Evolutionary conservation across 1,140 invertebrate species (phyloP), one percentile per base, ranked within the genome.

Genomic region (Eriosoma lanigerum): DNA sequence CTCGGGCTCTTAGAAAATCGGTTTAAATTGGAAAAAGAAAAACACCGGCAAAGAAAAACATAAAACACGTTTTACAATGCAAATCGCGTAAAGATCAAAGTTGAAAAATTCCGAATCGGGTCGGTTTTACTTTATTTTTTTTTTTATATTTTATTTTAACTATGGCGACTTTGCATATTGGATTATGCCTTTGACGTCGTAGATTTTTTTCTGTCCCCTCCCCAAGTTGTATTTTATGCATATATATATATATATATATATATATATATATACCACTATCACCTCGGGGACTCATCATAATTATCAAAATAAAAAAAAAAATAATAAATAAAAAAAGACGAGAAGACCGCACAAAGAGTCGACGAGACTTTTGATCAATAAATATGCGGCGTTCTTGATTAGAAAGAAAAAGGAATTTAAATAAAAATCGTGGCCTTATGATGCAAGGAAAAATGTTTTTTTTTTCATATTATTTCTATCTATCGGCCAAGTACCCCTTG

Each of bases 21-120:
- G 75, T 78, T 78, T 78, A 78, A 78, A 78, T 78, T 78, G 75
- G 75, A 78, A 78, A 78, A 78, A 78, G 75, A 78, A 78, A 78
- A 78, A 78, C 73, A 78, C 72, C n/a, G 52, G 72, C 29, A 75
- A 75, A 75, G 72, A 75, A 76, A 76, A 76, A 76, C 56, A 78
- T 62, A 62, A 78, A 78, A 78, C 75, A 78, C 75, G 75, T 78
- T 78, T 78, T 78, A 78, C 75, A 62, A 78, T 78, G 75, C 75
- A 78, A 78, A 78, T 78, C 75, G 75, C 75, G 75, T 78, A 78
- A 72, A 78, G 75, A 78, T 78, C 75, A 78, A 78, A 78, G 75
- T 78, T 78, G 75, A 62, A 78, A 78, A 78, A 78, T 78, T 78
- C 75, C 56, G 75, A 78, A 78, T 78, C 75, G 75, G 75, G 75